Evolutionary conservation across 2,888 invertebrate genomes (phyloP).

Genomic region (Oegoconia quadripuncta): DNA sequence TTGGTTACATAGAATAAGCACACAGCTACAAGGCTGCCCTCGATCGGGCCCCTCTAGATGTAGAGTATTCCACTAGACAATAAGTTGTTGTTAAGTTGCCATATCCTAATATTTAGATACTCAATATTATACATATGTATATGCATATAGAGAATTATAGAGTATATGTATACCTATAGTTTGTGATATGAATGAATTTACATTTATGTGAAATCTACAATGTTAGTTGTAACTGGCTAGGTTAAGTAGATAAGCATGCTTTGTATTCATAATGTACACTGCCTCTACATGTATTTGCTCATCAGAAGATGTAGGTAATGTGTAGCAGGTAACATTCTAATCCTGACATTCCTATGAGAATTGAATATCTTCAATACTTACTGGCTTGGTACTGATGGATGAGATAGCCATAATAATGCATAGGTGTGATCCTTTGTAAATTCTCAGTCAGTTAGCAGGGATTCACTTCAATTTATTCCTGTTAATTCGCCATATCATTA

Average conservation of each 20-base stretch:
- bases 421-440: too few relatives aligned
- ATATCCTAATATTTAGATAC: conserved; percentile 77
- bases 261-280: neutral
- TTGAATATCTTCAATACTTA: too few relatives aligned
- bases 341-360: too few relatives aligned
- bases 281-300: neutral
- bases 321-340: too few relatives aligned
- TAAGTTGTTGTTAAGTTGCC: conserved; percentile 76
- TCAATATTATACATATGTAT: conserved; percentile 65
- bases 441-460: too few relatives aligned
- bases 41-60: conserved; percentile 34
- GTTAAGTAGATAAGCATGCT: neutral
- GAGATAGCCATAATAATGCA: too few relatives aligned
- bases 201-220: conserved; percentile 66
- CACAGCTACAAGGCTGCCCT: too few relatives aligned
- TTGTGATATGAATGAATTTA: conserved; percentile 77
- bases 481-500: too few relatives aligned
- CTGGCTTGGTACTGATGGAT: too few relatives aligned
- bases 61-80: conserved; percentile 74
- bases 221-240: conserved; percentile 13
- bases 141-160: conserved; percentile 63
- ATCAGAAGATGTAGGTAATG: too few relatives aligned
- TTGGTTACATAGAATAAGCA: too few relatives aligned
- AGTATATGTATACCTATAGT: conserved; percentile 68
- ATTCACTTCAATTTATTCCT: too few relatives aligned